Evolutionary conservation across 2,888 invertebrate genomes (phyloP).

Genomic region (Caenorhabditis zanzibari): DNA sequence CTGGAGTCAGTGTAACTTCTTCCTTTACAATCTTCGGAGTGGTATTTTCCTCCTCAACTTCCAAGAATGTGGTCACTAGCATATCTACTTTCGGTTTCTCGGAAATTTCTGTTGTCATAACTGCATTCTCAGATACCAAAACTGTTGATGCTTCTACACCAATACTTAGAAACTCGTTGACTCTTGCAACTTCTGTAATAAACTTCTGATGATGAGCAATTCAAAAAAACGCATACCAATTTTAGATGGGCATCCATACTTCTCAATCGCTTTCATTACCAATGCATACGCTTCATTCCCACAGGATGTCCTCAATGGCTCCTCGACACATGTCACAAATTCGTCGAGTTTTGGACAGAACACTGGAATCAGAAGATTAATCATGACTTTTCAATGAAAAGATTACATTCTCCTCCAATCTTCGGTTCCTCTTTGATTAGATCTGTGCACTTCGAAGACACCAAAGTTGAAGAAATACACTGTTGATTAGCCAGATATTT

Average conservation of each 20-base stretch:
- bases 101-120: not conserved
- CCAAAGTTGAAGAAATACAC: slow-evolving; percentile 33
- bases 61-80: slow-evolving; percentile 35
- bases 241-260: slow-evolving; percentile 53
- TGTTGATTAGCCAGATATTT: slow-evolving; percentile 46
- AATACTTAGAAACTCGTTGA: slow-evolving; percentile 49
- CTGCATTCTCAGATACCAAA: slow-evolving; percentile 4
- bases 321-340: slow-evolving; percentile 58
- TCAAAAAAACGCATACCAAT: slow-evolving; percentile 34
- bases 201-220: not conserved
- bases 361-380: slow-evolving; percentile 26
- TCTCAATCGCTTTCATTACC: slow-evolving; percentile 50
- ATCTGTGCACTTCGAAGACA: slow-evolving; percentile 44
- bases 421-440: slow-evolving; percentile 48
- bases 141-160: slow-evolving; percentile 24
- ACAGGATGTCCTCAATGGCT: slow-evolving; percentile 48
- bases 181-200: slow-evolving; percentile 37
- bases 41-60: slow-evolving; percentile 23
- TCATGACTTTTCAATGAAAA: not conserved
- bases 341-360: slow-evolving; percentile 57
- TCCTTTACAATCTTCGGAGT: slow-evolving; percentile 3
- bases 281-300: slow-evolving; percentile 54
- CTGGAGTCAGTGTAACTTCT: slow-evolving; percentile 19
- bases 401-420: slow-evolving; percentile 57
- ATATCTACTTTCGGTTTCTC: slow-evolving; percentile 25